Conservation (phyloP, 2,888 invertebrate species). For the Drosophila nr. perissopoda region DNA sequence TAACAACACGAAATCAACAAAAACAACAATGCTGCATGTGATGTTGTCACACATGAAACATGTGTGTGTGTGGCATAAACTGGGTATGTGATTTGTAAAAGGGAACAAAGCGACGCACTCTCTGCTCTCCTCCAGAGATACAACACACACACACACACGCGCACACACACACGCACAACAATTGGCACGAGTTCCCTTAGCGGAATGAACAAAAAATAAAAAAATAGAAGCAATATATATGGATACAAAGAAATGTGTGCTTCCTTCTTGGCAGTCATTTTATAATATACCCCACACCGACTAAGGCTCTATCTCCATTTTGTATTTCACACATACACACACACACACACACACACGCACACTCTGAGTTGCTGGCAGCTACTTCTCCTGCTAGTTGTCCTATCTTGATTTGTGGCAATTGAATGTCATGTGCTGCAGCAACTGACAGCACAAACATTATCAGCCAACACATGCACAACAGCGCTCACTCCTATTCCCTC, state of each 20-base stretch:
- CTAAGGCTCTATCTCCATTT: constrained; percentile 12
- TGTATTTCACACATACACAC: constrained; percentile 3
- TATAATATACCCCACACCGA: constrained; percentile 41
- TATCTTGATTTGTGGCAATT: constrained; percentile 79
- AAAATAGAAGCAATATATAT: neutral
- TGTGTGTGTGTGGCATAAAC: constrained; percentile 48
- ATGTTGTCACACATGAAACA: constrained; percentile 51
- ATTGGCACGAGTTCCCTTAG: constrained; percentile 61
- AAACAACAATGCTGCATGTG: constrained; percentile 43
- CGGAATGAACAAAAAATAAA: constrained; percentile 9
- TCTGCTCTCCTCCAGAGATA: constrained; percentile 18
- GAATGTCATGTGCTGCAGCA: constrained; percentile 72
- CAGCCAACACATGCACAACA: constrained; percentile 64
- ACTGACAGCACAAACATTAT: constrained; percentile 72
- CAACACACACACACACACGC: constrained; percentile 1
- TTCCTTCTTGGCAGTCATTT: constrained; percentile 56
- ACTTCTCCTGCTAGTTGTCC: constrained; percentile 42
- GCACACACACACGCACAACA: constrained; percentile 28
- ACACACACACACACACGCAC: neutral
- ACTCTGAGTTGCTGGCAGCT: constrained; percentile 16
- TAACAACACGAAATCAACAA: constrained; percentile 54
- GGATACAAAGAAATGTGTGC: constrained; percentile 22
- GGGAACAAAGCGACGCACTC: constrained; percentile 55
- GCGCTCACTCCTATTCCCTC: constrained; percentile 7
- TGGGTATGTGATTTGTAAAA: constrained; percentile 70